Conservation (phyloP, 2,113 vertebrate genomes). For the Oryctolagus cuniculus region DNA sequence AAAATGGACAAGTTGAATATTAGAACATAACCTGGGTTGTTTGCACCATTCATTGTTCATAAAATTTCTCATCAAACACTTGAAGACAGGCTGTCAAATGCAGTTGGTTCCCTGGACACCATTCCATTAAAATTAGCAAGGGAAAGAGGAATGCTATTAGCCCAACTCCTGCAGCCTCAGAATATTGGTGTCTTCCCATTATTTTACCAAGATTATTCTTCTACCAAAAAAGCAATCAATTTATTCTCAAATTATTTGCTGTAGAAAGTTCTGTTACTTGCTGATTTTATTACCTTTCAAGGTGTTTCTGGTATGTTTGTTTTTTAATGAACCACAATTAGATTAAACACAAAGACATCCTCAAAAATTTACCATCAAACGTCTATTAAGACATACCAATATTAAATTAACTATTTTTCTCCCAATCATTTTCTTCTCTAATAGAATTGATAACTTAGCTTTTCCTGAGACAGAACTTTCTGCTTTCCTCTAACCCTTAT, state of each 20-base stretch:
- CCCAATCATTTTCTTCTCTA: background rate
- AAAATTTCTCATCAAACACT: conserved; percentile 3
- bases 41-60: background rate
- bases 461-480: background rate
- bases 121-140: background rate
- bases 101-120: background rate
- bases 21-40: background rate
- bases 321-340: background rate
- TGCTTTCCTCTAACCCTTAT: no score
- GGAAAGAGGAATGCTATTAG: background rate
- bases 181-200: background rate
- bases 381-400: background rate
- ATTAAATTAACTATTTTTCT: background rate
- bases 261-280: conserved; percentile 4
- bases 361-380: background rate
- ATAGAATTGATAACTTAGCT: background rate
- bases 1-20: background rate
- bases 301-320: background rate
- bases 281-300: background rate
- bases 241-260: background rate
- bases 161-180: background rate
- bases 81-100: background rate
- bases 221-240: background rate
- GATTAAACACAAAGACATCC: background rate
- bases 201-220: background rate